Base-by-base conservation (phyloP, 2,888 invertebrate genomes). In the Iphiclides podalirius region DNA sequence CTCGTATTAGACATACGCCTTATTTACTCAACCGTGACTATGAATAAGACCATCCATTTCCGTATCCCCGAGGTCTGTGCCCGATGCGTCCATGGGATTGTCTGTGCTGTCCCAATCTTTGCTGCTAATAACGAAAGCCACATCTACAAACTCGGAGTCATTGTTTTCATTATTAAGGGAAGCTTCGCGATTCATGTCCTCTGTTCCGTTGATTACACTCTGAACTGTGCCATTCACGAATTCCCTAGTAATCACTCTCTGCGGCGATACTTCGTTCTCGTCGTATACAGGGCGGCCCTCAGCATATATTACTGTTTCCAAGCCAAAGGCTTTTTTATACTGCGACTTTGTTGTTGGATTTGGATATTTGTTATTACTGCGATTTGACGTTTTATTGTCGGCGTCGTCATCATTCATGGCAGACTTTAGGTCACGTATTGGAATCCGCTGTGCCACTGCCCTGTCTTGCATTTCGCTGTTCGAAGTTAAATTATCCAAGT, bases 241-340 rank as follows among this genome's bases (percentile, higher is more conserved):
- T 36, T 51, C 50, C 23, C 20, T 41, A 2, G 45, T 51, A 0
- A 45, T 41, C 7, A 51, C 13, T 44, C 39, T 50, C 9, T 43
- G 39, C 12, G 7, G 28, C n/a, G 35, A 26, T 11, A 39, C 1
- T 39, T 49, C 49, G 14, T 8, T 14, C 35, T 40, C 45, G 11
- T 36, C 33, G 20, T 45, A 31, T 9, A 0, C 31, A 20, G 28
- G 13, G 9, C 45, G 40, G 2, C n/a, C 44, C 13, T 20, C 2
- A 4, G 35, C 13, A 31, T 31, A 16, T 0, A 20, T 15, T 13
- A n/a, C 9, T 28, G 20, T 17, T 7, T 16, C 8, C n/a, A n/a
- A n/a, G n/a, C n/a, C 31, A 35, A 23, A 14, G 7, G 23, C 26
- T 4, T 35, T 26, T 0, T 11, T 4, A 14, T 13, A 36, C 9